Base-by-base conservation (phyloP, 2,888 invertebrate genomes). In the Lathronympha strigana region DNA sequence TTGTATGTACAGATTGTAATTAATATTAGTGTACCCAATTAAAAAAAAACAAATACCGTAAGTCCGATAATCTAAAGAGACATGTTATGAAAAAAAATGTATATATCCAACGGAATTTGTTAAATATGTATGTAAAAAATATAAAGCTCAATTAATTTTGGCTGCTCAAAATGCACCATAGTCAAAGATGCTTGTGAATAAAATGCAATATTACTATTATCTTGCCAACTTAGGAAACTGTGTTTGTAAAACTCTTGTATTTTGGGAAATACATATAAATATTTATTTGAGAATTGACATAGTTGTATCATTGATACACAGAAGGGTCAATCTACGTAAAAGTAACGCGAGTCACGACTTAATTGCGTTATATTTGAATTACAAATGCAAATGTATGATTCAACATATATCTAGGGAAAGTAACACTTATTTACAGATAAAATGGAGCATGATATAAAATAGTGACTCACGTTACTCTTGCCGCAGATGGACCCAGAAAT, bases 81-180 rank as follows among this genome's bases (percentile, higher is more conserved):
- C 31, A 33, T 4, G 2, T 51, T 19, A 19, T 11, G 0, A 17
- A 4, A 2, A 19, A n/a, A 49, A 6, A 13, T 21, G 17, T 55
- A 19, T 23, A 25, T 63, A 54, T 53, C 21, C 13, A 15, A 15
- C 5, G 15, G 38, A 11, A n/a, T 33, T 50, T 61, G 21, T 49
- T 28, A 43, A 45, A 11, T 21, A 45, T 40, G 40, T 40, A 60
- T 60, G 11, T 58, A 60, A 66, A 45, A 36, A 60, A 40, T 47
- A 61, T 63, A 58, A 67, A 66, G 69, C 70, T 69, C 70, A 70
- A 67, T 54, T 55, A 19, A 4, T 9, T 33, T 31, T 17, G 28
- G 28, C 45, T 58, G 50, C 58, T 58, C 51, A 51, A 58, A 19
- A 43, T 33, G 33, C 38, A 25, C 51, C 17, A 51, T 13, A n/a